Percentiles rank a stretch among this genome's conserved stretches.
These are phyloP conservation scores for Galaxias olidus DNA, from an alignment of 2,797 vertebrate species.

Conservation along the genomic window DNA sequence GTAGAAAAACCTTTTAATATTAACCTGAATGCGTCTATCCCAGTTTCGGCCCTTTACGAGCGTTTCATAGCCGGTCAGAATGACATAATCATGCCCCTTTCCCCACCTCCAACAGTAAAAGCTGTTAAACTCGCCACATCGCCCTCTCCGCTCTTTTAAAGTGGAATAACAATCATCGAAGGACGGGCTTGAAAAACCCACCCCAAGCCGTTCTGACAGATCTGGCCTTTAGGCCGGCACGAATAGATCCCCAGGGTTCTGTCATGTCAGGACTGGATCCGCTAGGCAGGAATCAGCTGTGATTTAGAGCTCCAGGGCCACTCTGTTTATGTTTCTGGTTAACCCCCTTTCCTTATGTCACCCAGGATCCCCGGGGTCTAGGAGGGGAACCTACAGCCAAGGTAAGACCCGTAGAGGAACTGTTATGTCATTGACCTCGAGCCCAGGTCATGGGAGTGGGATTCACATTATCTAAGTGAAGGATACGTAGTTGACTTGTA, in stretches of 20 bases:
- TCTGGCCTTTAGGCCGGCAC: neutral
- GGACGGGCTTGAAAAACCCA: constrained; percentile 6
- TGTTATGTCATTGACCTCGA: neutral
- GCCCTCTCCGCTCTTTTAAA: constrained; percentile 9
- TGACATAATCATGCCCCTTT: neutral
- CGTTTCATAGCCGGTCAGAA: constrained; percentile 7
- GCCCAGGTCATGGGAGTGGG: neutral
- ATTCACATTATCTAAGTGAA: neutral
- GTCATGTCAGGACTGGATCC: constrained; percentile 17
- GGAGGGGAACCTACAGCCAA: constrained; percentile 83
- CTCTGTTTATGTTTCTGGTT: neutral
- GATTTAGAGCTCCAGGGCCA: constrained; percentile 24
- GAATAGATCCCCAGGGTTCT: constrained; percentile 21
- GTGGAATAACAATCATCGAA: constrained; percentile 2
- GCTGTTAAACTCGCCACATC: neutral
- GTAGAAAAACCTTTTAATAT: no score
- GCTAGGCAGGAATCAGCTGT: constrained; percentile 18
- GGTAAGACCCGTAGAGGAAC: constrained; percentile 61
- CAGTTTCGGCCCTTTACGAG: neutral
- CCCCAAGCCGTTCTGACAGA: constrained; percentile 6
- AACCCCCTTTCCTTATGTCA: constrained; percentile 12
- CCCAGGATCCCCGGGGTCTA: constrained; percentile 74
- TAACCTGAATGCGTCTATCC: neutral
- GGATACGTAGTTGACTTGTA: no score
- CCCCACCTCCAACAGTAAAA: neutral